A percentile compares a stretch with the other conserved stretches of the same genome.
Conservation (phyloP, 2,888 invertebrate genomes). For the Hyles lineata region DNA sequence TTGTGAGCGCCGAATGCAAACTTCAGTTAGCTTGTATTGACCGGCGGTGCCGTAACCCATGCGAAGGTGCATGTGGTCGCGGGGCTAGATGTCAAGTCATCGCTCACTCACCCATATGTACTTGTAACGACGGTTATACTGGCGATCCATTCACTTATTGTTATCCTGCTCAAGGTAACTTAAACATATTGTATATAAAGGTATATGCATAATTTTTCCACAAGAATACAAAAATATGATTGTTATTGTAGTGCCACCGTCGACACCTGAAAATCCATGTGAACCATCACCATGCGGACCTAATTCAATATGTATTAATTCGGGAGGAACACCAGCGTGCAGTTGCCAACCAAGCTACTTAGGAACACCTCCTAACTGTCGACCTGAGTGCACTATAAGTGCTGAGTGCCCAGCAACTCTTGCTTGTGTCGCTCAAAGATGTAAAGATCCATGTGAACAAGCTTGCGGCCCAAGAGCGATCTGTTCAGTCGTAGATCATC, state of each 20-base stretch:
- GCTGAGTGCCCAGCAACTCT: conserved; percentile 88
- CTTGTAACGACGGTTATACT: conserved; percentile 87
- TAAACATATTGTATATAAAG: neutral
- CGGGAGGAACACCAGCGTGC: conserved; percentile 86
- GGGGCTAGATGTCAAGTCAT: conserved; percentile 90
- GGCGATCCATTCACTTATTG: conserved; percentile 90
- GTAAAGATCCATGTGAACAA: conserved; percentile 88
- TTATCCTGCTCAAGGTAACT: conserved; percentile 82
- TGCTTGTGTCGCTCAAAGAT: conserved; percentile 87
- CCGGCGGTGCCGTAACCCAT: conserved; percentile 89
- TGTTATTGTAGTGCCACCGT: conserved; percentile 53
- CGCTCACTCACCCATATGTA: conserved; percentile 90
- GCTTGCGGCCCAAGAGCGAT: conserved; percentile 86
- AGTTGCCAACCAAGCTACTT: conserved; percentile 86
- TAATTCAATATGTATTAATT: conserved; percentile 86
- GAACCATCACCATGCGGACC: conserved; percentile 88
- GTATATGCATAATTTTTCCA: neutral
- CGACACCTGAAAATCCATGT: conserved; percentile 82
- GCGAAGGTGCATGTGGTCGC: conserved; percentile 89
- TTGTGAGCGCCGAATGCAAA: conserved; percentile 89
- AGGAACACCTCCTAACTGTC: conserved; percentile 88
- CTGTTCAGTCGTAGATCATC: conserved; percentile 86
- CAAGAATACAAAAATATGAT: neutral
- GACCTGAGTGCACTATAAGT: conserved; percentile 88
- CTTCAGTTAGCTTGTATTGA: conserved; percentile 88